Percentiles rank a stretch among this genome's conserved stretches.
These are phyloP conservation scores for Amphiprion ocellaris DNA, from an alignment of 2,113 vertebrate genomes.

Conservation along the genomic window DNA sequence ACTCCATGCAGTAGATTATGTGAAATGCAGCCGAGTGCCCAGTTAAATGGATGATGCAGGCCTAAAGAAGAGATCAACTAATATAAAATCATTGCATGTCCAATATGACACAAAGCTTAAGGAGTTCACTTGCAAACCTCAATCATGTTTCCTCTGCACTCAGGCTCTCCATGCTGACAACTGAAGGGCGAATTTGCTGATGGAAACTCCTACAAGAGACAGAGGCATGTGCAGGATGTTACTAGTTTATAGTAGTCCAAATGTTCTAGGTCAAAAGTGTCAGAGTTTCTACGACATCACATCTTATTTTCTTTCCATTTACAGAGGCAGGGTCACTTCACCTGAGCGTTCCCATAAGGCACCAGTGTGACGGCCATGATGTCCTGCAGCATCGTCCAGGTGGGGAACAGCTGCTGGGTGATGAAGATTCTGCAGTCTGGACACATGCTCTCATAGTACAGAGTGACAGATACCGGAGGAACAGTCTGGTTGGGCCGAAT, in stretches of 20 bases:
- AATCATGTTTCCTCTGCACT: constrained; percentile 89
- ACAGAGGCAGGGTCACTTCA: constrained; percentile 43
- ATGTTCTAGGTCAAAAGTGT: not conserved
- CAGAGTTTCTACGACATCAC: not conserved
- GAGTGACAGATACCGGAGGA: constrained; percentile 79
- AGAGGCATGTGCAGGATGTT: not conserved
- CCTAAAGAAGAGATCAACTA: constrained; percentile 70
- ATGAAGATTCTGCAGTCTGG: constrained; percentile 85
- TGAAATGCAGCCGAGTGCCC: constrained; percentile 63
- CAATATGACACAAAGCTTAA: not conserved
- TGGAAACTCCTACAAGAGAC: constrained; percentile 77
- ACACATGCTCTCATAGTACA: constrained; percentile 93
- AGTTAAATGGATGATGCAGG: constrained; percentile 86
- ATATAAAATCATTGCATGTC: not conserved
- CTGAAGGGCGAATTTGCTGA: constrained; percentile 80
- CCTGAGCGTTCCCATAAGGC: constrained; percentile 92
- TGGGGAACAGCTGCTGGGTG: constrained; percentile 86
- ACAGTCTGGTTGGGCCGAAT: constrained; percentile 14
- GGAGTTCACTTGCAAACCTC: constrained; percentile 81
- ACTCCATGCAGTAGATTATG: constrained; percentile 90
- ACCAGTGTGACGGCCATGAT: constrained; percentile 89
- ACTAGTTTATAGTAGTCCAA: not conserved
- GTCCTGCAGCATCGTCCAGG: constrained; percentile 88
- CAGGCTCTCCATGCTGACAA: constrained; percentile 89
- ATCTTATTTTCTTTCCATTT: not conserved